Base-by-base conservation (phyloP, 1,140 invertebrate genomes). In the Lasaia peninsularis region DNA sequence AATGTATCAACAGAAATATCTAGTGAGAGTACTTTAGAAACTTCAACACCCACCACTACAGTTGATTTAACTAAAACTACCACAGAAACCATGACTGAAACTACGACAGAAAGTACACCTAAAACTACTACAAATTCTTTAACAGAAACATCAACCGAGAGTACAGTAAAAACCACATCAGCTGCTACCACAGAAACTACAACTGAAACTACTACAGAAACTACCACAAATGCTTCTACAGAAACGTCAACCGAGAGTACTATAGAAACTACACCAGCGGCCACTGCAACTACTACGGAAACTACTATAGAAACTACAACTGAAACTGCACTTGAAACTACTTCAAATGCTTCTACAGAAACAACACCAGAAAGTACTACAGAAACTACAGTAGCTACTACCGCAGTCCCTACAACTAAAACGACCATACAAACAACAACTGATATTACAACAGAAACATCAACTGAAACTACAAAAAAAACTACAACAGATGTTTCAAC, bases 271-370 rank as follows among this genome's bases (percentile, higher is more conserved):
- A 28, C 49, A 12, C 24, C 21, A 34, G 7, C 10, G 9, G 48
- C 14, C 2, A 10, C 35, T 50, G 20, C 12, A n/a, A 8, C 10
- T 16, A 51, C 32, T 9, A 55, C 14, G 1, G 37, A 50, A 12
- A 2, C 34, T 7, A 48, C 62, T 2, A 52, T 48, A 16, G 35
- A 56, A 2, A n/a, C n/a, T 6, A 54, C 52, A 18, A 53, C 51
- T 10, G 57, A 54, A 24, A 7, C 24, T 2, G 18, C 40, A 20
- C 14, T 16, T 8, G 32, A 10, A 32, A 50, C 40, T 11, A 33
- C 11, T 9, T 12, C 18, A 4, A 33, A 34, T 7, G 24, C 5
- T 6, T 6, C 24, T 6, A 28, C 24, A 28, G 24, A 28, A 28
- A 28, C 8, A 6, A 4, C 24, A 20, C 12, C 33, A 11, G 53